Percentiles rank a stretch among this genome's conserved stretches.
These are phyloP conservation scores for Microplitis deprimator DNA, from an alignment of 2,888 invertebrate species.

Conservation along the genomic window DNA sequence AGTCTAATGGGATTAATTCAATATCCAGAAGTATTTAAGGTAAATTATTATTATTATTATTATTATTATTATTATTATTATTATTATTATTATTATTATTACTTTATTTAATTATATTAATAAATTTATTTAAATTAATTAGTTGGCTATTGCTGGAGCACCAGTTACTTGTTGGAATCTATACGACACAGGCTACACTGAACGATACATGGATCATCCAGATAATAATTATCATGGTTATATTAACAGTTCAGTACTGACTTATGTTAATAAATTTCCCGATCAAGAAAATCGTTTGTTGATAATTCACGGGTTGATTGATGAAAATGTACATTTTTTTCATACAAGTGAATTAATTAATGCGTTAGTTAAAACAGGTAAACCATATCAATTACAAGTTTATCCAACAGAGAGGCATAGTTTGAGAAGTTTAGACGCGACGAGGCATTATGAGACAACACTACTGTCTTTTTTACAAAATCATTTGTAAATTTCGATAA, in stretches of 20 bases:
- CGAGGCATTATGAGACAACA: slow-evolving; percentile 97
- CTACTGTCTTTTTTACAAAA: slow-evolving; percentile 92
- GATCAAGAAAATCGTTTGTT: slow-evolving; percentile 93
- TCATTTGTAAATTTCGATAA: slow-evolving; percentile 73
- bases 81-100: slow-evolving; percentile 15
- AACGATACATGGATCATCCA: slow-evolving; percentile 95
- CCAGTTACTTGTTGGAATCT: slow-evolving; percentile 98
- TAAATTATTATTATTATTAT: slow-evolving; percentile 63
- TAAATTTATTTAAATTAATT: slow-evolving; percentile 17
- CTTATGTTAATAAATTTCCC: slow-evolving; percentile 89
- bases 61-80: slow-evolving; percentile 23
- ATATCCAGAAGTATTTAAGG: slow-evolving; percentile 93
- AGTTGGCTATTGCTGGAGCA: slow-evolving; percentile 93
- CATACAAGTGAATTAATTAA: slow-evolving; percentile 95
- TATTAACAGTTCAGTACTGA: slow-evolving; percentile 86
- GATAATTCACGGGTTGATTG: slow-evolving; percentile 97
- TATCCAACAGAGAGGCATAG: slow-evolving; percentile 98
- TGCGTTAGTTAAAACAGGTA: slow-evolving; percentile 92
- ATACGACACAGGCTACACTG: slow-evolving; percentile 99
- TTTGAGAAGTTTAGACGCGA: slow-evolving; percentile 91
- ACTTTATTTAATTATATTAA: slow-evolving; percentile 2
- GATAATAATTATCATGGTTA: slow-evolving; percentile 85
- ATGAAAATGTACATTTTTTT: slow-evolving; percentile 99
- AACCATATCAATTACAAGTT: slow-evolving; percentile 95
- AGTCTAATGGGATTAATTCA: slow-evolving; percentile 95